Base-by-base conservation (phyloP, 2,113 vertebrate genomes). In the Amblyopsis rosae region DNA sequence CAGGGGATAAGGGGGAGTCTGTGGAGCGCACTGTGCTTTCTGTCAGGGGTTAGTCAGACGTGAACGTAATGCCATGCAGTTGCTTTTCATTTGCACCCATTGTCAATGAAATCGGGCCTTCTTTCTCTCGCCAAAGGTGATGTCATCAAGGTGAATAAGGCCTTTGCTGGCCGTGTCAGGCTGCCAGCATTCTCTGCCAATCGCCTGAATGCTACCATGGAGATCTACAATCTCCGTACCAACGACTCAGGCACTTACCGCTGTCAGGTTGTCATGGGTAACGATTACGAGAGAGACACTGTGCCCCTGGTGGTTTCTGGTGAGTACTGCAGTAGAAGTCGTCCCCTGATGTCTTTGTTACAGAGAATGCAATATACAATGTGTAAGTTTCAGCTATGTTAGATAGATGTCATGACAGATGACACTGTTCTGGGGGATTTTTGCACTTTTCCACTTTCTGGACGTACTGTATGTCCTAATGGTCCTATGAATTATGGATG, bases 231-330 rank as follows among this genome's bases (percentile, higher is more conserved):
- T 0, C 89, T 95, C 70, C 93, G 94, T 0, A 92, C 93, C 91
- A 96, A 96, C 45, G 97, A 99, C 67, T 91, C 93, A 0, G 97
- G 96, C 67, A 93, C 93, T 9, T 99, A 96, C 81, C 95, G 91
- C 74, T 99, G 97, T 88, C 89, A 97, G 75, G 92, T 97, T 87
- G 94, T 94, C 76, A 84, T 92, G 1, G 95, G 94, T 53, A 93
- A 95, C 51, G 92, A 95, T 0, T 96, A 97, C 0, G 95, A 98
- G 82, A 93, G 96, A 85, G 95, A 97, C 77, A 89, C 95, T 50
- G 90, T 98, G 81, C 91, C 94, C 0, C 86, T 99, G 87, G 94
- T 96, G 85, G 95, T 98, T 82, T 96, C 90, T 2, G 97, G 96
- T 98, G 83, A 94, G 96, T 85, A 62, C 70, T 63, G 61, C 77